Evolutionary conservation across 2,888 invertebrate genomes (phyloP).

Genomic region (Eristalis arbustorum): DNA sequence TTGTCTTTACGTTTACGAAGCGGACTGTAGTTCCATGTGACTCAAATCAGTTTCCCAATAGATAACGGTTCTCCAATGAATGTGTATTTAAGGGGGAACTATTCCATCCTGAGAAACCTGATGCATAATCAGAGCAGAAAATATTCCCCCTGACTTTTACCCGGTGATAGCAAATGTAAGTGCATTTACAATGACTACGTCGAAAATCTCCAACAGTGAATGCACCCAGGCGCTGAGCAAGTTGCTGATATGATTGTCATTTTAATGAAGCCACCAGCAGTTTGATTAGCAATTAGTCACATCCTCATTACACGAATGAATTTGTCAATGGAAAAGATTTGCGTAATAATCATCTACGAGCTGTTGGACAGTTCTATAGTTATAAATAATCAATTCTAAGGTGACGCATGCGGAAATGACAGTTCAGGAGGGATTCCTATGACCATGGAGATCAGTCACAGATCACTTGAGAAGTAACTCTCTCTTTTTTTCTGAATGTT

Average conservation of each 20-base stretch:
- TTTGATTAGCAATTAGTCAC: conserved; percentile 65
- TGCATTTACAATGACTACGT: background rate
- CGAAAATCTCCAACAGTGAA: conserved; percentile 17
- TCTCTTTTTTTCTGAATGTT: background rate
- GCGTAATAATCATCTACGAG: conserved; percentile 19
- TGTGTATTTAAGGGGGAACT: background rate
- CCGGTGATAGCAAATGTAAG: background rate
- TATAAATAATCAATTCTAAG: background rate
- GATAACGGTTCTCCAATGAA: too few species aligned
- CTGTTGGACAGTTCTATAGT: background rate
- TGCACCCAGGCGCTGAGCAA: background rate
- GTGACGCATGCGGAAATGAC: conserved; percentile 32
- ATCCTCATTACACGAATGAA: conserved; percentile 55
- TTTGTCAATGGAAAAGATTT: conserved; percentile 48
- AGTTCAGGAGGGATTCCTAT: conserved; percentile 18
- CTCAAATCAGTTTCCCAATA: too few species aligned
- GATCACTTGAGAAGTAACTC: conserved; percentile 21
- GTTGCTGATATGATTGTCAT: conserved; percentile 34
- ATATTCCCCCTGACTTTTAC: conserved; percentile 23
- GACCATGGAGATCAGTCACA: conserved; percentile 35
- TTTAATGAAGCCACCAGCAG: conserved; percentile 12
- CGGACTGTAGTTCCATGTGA: too few species aligned
- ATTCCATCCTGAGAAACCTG: background rate
- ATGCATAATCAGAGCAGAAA: background rate
- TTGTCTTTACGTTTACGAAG: too few species aligned